Evolutionary conservation across 2,888 invertebrate species (phyloP).

Genomic region (Laothoe populi): DNA sequence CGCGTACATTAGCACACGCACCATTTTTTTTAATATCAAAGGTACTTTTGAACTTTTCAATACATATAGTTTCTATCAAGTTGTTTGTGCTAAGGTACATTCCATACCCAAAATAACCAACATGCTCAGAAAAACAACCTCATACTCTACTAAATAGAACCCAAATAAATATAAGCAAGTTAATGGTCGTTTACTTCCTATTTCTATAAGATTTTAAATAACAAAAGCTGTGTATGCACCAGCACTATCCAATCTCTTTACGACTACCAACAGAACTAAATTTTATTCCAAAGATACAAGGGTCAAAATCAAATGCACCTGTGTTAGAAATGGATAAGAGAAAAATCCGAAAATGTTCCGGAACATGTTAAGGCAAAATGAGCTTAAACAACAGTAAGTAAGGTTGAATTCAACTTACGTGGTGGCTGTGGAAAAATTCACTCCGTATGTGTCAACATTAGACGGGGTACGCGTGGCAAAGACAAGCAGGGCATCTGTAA

Average conservation of each 20-base stretch:
- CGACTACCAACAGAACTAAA: conserved; percentile 35
- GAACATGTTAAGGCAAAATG: conserved; percentile 30
- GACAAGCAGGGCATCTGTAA: conserved; percentile 68
- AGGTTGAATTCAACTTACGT: conserved; percentile 56
- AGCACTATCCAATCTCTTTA: conserved; percentile 8
- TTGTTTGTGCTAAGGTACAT: too few relatives aligned
- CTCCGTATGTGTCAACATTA: conserved; percentile 50
- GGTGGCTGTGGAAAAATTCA: conserved; percentile 38
- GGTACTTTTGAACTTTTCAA: too few relatives aligned
- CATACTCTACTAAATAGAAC: too few relatives aligned
- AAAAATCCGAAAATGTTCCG: conserved; percentile 37
- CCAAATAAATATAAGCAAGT: conserved; percentile 24
- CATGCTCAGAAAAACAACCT: conserved; percentile 1
- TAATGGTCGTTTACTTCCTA: conserved; percentile 5
- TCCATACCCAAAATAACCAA: neutral
- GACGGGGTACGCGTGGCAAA: conserved; percentile 56
- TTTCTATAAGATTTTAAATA: conserved; percentile 10
- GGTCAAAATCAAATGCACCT: conserved; percentile 42
- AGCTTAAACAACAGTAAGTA: conserved; percentile 34
- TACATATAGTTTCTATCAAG: too few relatives aligned
- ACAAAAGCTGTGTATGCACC: conserved; percentile 24
- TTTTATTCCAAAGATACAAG: conserved; percentile 37
- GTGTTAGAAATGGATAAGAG: conserved; percentile 32
- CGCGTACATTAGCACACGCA: too few relatives aligned
- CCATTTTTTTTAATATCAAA: too few relatives aligned